phyloP scores from a whole-genome alignment of 2,888 invertebrate genomes.

The Ophion obscuratus region DNA sequence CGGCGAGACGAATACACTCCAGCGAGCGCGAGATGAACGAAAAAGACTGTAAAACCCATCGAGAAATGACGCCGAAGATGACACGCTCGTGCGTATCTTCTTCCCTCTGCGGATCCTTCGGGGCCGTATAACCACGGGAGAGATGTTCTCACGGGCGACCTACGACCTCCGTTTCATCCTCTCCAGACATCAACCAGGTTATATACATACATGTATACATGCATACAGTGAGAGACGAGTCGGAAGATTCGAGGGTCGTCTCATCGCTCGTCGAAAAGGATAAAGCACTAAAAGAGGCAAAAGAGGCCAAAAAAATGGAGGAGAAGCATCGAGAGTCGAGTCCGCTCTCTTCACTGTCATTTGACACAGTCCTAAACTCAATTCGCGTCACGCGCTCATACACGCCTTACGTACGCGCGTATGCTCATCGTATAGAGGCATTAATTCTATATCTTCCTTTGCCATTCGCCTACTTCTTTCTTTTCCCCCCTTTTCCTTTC shows the following conservation, averaged over 20 bases:
- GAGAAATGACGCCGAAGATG: conserved; percentile 27
- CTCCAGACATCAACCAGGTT: conserved; percentile 37
- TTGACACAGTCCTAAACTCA: conserved; percentile 83
- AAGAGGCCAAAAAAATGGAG: conserved; percentile 39
- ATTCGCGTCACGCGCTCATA: conserved; percentile 78
- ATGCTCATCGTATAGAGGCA: conserved; percentile 59
- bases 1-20: too few species aligned
- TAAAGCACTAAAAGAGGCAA: conserved; percentile 54
- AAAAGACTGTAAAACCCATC: not conserved
- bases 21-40: not conserved
- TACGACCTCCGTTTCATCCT: conserved; percentile 73
- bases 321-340: conserved; percentile 50
- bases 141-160: conserved; percentile 76
- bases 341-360: conserved; percentile 76
- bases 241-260: conserved; percentile 46
- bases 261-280: conserved; percentile 57
- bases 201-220: too few species aligned
- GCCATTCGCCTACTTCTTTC: conserved; percentile 39
- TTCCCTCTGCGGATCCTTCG: not conserved
- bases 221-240: too few species aligned
- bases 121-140: conserved; percentile 5
- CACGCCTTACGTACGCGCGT: conserved; percentile 60
- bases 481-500: conserved; percentile 27
- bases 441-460: conserved; percentile 57
- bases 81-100: conserved; percentile 28